Conservation (phyloP, 2,113 vertebrate species). For the Planiliza haematocheilus region DNA sequence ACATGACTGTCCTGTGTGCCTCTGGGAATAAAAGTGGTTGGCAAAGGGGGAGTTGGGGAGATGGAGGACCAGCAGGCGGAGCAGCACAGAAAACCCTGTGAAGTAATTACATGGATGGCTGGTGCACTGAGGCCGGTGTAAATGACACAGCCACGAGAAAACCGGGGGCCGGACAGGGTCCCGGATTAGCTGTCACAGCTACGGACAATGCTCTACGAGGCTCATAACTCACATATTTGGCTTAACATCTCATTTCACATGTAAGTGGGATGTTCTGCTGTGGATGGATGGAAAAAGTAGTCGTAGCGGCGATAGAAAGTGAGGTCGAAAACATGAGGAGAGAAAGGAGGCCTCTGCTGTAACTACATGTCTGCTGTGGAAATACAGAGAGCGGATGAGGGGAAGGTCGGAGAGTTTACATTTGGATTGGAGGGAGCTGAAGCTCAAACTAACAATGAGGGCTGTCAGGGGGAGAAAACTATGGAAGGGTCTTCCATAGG, state of each 20-base stretch:
- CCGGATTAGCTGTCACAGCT: slow-evolving; percentile 63
- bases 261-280: slow-evolving; percentile 48
- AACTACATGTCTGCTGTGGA: slow-evolving; percentile 24
- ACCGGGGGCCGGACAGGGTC: slow-evolving; percentile 27
- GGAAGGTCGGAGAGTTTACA: slow-evolving; percentile 32
- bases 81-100: slow-evolving; percentile 54
- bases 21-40: slow-evolving; percentile 49
- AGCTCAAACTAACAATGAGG: slow-evolving; percentile 48
- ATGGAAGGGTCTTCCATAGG: slow-evolving; percentile 1
- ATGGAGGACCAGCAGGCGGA: slow-evolving; percentile 44
- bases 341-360: background rate
- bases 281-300: slow-evolving; percentile 14
- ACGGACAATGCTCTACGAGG: slow-evolving; percentile 48
- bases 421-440: slow-evolving; percentile 33
- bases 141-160: slow-evolving; percentile 62
- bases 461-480: slow-evolving; percentile 18
- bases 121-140: slow-evolving; percentile 58
- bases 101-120: slow-evolving; percentile 80
- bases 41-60: slow-evolving; percentile 35
- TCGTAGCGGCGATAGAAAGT: background rate
- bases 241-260: slow-evolving; percentile 66
- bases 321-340: background rate
- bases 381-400: slow-evolving; percentile 18
- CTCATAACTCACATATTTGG: slow-evolving; percentile 60
- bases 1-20: slow-evolving; percentile 41